Evolutionary conservation across 1,140 invertebrate genomes (phyloP), one percentile per base, ranked within the genome.

Genomic region (Bombus sibiricus): DNA sequence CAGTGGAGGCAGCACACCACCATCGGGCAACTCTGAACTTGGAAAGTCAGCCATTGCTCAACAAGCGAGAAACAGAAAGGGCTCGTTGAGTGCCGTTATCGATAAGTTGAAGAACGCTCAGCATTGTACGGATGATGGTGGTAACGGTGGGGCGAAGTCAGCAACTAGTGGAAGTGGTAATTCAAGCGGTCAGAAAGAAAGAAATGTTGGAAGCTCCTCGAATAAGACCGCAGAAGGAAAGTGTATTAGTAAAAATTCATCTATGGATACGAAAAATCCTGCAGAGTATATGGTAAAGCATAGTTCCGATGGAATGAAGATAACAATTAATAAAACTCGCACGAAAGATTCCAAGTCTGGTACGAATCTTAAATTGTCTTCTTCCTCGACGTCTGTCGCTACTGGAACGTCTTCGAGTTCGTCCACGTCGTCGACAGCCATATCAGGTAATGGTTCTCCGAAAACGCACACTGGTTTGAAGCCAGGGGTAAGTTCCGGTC

Each of bases 321-420:
- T 98, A 22, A 98, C 98, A 0, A 98, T 98, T 15, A 98, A 98
- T 91, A 98, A 98, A 95, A 98, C 98, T 2, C 96, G 97, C 81
- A 97, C 96, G n/a, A 97, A 97, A 83, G 96, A 96, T 57, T 96
- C 95, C 0, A 96, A 96, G 28, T 95, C 95, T 13, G 94, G 95
- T 81, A 91, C 86, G 81, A 95, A 92, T 88, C 92, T 86, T 1
- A 92, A 94, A 53, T 92, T 95, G 37, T 92, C 94, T 2, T 95
- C 95, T 8, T 87, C 90, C 0, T 43, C 88, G 12, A 43, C 87
- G 4, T 79, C 79, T 4, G 41, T 83, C 53, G 78, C 88, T n/a
- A 89, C 86, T 15, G 95, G 95, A 64, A 81, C 86, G 0, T 90
- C 91, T 77, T 89, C 90, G 15, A 64, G 84, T 66, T 81, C 92